phyloP scores from a whole-genome alignment of 1,140 invertebrate genomes.

The Mizuhopecten yessoensis region DNA sequence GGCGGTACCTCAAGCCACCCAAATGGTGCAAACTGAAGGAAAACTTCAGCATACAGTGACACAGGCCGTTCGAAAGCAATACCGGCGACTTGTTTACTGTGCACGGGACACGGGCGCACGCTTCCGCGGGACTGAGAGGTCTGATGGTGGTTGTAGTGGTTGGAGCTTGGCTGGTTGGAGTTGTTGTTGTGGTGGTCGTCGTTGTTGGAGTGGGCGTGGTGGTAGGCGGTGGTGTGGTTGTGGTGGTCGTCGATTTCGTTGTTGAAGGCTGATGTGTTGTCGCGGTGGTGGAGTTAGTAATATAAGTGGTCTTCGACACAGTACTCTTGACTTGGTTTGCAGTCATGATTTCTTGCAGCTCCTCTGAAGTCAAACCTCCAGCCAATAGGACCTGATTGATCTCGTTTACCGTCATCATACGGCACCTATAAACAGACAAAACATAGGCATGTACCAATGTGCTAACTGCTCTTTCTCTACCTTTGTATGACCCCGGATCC shows the following conservation, averaged over 20 bases:
- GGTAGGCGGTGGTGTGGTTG: neutral
- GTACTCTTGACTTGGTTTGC: neutral
- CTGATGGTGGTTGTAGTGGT: constrained; percentile 40
- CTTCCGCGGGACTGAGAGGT: neutral
- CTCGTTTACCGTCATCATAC: neutral
- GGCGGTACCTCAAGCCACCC: neutral
- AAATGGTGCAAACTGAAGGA: constrained; percentile 3
- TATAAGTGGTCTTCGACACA: neutral
- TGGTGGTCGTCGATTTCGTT: neutral
- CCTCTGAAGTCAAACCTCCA: neutral
- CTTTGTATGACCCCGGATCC: too few relatives aligned
- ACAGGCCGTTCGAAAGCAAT: neutral
- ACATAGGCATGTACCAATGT: neutral
- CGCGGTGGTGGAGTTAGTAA: neutral
- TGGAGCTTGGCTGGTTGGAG: constrained; percentile 45
- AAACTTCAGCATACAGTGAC: constrained; percentile 12
- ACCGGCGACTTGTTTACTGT: neutral
- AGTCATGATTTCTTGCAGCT: neutral
- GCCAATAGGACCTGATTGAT: neutral
- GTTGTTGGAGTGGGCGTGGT: neutral
- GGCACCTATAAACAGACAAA: neutral
- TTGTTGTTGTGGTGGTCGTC: neutral
- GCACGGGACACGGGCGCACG: neutral
- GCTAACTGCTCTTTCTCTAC: too few relatives aligned
- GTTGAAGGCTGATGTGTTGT: neutral